phyloP scores from a whole-genome alignment of 2,797 vertebrate species.

The Spinus pinus region DNA sequence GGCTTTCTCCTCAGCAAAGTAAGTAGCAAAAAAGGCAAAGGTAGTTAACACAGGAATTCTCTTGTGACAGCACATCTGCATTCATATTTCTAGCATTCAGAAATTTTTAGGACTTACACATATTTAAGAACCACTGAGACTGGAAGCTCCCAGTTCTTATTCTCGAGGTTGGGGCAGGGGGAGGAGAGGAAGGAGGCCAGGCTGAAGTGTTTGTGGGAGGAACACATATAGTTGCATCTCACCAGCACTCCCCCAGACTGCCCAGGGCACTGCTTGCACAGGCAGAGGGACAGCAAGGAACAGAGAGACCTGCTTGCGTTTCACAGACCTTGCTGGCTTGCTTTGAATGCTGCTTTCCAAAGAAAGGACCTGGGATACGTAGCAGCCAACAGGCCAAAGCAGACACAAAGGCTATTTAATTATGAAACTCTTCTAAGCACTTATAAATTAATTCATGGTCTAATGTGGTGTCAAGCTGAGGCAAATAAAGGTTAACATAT shows the following conservation, averaged over 20 bases:
- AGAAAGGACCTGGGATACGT: not conserved
- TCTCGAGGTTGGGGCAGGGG: not conserved
- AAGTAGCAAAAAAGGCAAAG: not conserved
- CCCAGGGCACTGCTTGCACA: not conserved
- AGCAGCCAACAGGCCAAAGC: constrained; percentile 42
- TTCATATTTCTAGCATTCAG: not conserved
- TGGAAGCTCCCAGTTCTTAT: not conserved
- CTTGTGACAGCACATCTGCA: not conserved
- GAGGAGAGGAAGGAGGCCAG: not conserved
- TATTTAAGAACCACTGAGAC: not conserved
- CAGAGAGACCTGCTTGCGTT: not conserved
- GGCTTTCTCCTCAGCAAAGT: not conserved
- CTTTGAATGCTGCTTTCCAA: constrained; percentile 47
- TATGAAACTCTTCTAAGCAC: constrained; percentile 67
- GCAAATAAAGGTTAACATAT: constrained; percentile 79
- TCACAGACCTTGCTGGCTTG: constrained; percentile 5
- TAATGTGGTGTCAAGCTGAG: constrained; percentile 71
- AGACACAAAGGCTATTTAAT: constrained; percentile 72
- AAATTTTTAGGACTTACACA: not conserved
- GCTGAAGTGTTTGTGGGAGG: not conserved
- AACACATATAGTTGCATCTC: not conserved
- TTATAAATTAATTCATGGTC: constrained; percentile 72
- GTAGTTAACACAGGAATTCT: not conserved
- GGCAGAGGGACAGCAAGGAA: not conserved
- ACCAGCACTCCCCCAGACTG: not conserved